Evolutionary conservation across 1,140 invertebrate species (phyloP).

Genomic region (Zaprionus vittiger): DNA sequence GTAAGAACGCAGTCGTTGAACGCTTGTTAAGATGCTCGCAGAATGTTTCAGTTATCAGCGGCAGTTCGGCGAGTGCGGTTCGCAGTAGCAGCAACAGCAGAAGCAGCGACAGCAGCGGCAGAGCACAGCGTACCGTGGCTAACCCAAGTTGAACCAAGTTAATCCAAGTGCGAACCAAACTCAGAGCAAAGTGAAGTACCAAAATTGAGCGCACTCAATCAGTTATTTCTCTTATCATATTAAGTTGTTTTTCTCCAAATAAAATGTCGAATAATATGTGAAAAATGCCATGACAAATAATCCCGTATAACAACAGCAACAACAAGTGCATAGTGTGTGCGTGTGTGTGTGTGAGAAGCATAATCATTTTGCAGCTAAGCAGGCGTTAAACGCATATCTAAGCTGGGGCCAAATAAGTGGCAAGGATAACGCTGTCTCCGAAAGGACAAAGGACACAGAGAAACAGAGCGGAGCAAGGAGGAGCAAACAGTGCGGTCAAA

Average conservation of each 20-base stretch:
- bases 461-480: conserved; percentile 47
- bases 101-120: neutral
- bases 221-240: neutral
- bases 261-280: conserved; percentile 15
- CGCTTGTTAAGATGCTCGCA: conserved; percentile 66
- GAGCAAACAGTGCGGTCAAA: conserved; percentile 36
- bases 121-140: neutral
- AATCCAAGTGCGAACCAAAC: neutral
- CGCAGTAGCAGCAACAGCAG: conserved; percentile 31
- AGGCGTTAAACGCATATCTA: conserved; percentile 71
- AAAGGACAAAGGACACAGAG: conserved; percentile 53
- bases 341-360: conserved; percentile 11
- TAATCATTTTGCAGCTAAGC: conserved; percentile 74
- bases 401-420: conserved; percentile 56
- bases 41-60: conserved; percentile 65
- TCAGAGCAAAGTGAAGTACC: neutral
- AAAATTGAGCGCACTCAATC: neutral
- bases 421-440: conserved; percentile 8
- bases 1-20: conserved; percentile 53
- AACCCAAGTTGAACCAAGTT: neutral
- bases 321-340: conserved; percentile 17
- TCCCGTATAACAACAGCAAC: conserved; percentile 37
- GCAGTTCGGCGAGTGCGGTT: conserved; percentile 62
- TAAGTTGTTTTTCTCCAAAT: neutral
- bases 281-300: conserved; percentile 53